Percentiles rank a stretch among this genome's conserved stretches.
Conservation (phyloP, 2,113 vertebrate species). For the Sander lucioperca region DNA sequence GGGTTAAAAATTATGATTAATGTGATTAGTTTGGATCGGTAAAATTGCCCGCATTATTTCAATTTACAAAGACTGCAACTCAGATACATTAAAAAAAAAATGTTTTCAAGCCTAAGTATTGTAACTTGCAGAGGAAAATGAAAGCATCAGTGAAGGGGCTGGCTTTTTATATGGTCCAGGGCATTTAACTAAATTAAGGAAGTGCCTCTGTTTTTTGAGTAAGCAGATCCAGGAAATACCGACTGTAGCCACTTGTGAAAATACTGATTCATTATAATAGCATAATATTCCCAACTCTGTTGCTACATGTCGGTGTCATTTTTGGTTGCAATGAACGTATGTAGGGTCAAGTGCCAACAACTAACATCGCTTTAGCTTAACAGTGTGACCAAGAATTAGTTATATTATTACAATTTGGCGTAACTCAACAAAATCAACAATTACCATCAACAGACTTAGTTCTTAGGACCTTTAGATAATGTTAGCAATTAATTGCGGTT, state of each 20-base stretch:
- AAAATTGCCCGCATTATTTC: neutral
- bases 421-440: too few species aligned
- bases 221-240: constrained; percentile 37
- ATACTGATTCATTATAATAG: neutral
- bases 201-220: constrained; percentile 14
- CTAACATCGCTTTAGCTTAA: too few species aligned
- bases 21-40: neutral
- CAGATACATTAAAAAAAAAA: neutral
- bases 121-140: neutral
- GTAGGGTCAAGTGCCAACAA: too few species aligned
- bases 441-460: too few species aligned
- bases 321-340: too few species aligned
- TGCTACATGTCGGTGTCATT: neutral
- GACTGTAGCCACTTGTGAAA: neutral
- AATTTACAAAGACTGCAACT: neutral
- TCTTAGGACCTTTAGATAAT: too few species aligned
- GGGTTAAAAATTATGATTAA: neutral
- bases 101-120: neutral
- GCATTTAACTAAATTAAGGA: constrained; percentile 17
- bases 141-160: neutral
- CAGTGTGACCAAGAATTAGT: too few species aligned
- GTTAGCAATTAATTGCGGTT: too few species aligned
- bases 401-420: too few species aligned
- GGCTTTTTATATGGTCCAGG: neutral
- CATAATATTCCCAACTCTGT: neutral